Conservation (phyloP, 92 coral and sea anemone species). For the Porites lobata region DNA sequence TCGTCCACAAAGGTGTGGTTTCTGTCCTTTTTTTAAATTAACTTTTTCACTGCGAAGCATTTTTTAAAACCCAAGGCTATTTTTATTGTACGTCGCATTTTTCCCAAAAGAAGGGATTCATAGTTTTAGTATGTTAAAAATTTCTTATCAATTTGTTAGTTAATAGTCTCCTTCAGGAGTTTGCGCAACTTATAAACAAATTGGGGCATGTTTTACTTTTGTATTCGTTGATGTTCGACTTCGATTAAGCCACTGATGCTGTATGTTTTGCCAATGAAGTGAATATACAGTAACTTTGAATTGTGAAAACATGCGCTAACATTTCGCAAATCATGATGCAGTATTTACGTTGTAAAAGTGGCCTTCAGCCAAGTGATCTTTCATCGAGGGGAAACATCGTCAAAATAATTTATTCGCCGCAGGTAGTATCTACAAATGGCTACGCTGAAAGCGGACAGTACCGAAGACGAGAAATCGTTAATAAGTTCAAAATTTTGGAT, state of each 20-base stretch:
- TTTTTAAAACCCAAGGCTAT: slow-evolving; percentile 10
- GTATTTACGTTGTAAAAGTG: too few relatives aligned
- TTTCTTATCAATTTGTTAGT: not conserved
- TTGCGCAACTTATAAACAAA: not conserved
- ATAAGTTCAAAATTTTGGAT: too few relatives aligned
- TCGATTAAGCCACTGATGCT: not conserved
- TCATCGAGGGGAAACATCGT: too few relatives aligned
- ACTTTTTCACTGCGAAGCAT: slow-evolving; percentile 19
- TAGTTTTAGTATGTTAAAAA: not conserved
- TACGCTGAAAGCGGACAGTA: too few relatives aligned
- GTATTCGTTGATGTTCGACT: not conserved
- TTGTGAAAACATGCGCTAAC: not conserved
- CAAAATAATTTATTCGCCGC: too few relatives aligned
- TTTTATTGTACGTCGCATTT: not conserved
- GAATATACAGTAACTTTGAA: not conserved
- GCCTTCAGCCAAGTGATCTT: too few relatives aligned
- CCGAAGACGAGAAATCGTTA: too few relatives aligned
- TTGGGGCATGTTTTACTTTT: not conserved
- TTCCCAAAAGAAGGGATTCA: not conserved
- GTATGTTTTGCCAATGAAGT: not conserved
- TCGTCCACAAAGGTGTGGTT: slow-evolving; percentile 38
- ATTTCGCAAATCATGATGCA: too few relatives aligned
- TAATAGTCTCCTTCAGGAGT: not conserved
- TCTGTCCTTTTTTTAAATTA: slow-evolving; percentile 9
- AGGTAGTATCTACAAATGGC: too few relatives aligned